phyloP scores from a whole-genome alignment of 2,888 invertebrate genomes.

The Polymixis flavicincta region DNA sequence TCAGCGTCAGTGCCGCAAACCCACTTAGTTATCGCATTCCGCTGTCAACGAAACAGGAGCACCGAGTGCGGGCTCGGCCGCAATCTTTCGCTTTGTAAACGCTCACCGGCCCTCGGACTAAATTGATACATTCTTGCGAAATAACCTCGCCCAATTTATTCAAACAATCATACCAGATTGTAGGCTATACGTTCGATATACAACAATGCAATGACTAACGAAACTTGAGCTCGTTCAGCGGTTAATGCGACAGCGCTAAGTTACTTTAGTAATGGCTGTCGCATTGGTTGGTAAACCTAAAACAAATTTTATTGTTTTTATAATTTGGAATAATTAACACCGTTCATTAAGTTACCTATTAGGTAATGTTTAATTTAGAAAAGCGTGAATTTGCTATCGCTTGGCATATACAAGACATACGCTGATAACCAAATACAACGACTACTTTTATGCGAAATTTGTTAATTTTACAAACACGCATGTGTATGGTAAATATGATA shows the following conservation, averaged over 20 bases:
- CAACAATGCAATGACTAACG: slow-evolving; percentile 53
- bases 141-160: slow-evolving; percentile 88
- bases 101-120: slow-evolving; percentile 84
- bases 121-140: slow-evolving; percentile 89
- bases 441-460: slow-evolving; percentile 36
- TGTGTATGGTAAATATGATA: slow-evolving; percentile 21
- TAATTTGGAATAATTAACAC: slow-evolving; percentile 12
- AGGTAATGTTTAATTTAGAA: slow-evolving; percentile 9
- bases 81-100: slow-evolving; percentile 84
- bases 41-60: slow-evolving; percentile 86
- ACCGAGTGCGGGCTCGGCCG: slow-evolving; percentile 77
- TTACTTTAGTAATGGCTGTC: slow-evolving; percentile 23
- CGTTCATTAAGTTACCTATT: slow-evolving; percentile 14
- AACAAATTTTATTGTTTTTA: slow-evolving; percentile 8
- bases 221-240: slow-evolving; percentile 37
- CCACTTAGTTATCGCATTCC: slow-evolving; percentile 88
- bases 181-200: slow-evolving; percentile 65
- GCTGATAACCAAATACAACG: slow-evolving; percentile 44
- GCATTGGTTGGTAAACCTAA: slow-evolving; percentile 4
- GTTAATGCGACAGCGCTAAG: slow-evolving; percentile 27
- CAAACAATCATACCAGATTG: slow-evolving; percentile 83
- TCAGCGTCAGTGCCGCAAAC: slow-evolving; percentile 80
- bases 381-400: slow-evolving; percentile 25
- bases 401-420: slow-evolving; percentile 34
- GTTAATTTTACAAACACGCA: slow-evolving; percentile 28